A percentile compares a stretch with the other conserved stretches of the same genome.
Conservation (phyloP, 2,888 invertebrate genomes). For the Leptogaster cylindrica region DNA sequence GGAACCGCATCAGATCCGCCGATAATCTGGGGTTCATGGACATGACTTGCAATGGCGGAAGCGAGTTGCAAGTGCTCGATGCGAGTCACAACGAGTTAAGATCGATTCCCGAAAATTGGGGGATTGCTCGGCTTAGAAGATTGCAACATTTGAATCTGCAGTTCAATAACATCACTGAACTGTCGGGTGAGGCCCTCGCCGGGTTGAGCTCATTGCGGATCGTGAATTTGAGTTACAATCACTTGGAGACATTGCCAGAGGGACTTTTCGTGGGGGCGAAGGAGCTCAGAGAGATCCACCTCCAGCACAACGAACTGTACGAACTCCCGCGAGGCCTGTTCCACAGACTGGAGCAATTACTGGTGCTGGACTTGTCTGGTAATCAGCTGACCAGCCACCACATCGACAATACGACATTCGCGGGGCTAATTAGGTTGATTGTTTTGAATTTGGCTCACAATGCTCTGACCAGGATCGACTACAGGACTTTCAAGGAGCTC, state of each 20-base stretch:
- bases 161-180: slow-evolving; percentile 82
- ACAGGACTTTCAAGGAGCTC: slow-evolving; percentile 83
- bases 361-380: slow-evolving; percentile 82
- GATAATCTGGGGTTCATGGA: slow-evolving; percentile 75
- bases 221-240: slow-evolving; percentile 87
- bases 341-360: slow-evolving; percentile 81
- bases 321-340: slow-evolving; percentile 84
- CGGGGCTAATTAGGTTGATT: slow-evolving; percentile 82
- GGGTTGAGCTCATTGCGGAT: slow-evolving; percentile 80
- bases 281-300: slow-evolving; percentile 81
- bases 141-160: slow-evolving; percentile 81
- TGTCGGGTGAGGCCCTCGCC: slow-evolving; percentile 79
- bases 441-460: slow-evolving; percentile 87
- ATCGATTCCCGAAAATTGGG: slow-evolving; percentile 74
- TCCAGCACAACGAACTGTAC: slow-evolving; percentile 84
- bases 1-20: slow-evolving; percentile 80
- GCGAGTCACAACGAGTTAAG: slow-evolving; percentile 81
- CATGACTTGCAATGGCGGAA: slow-evolving; percentile 68
- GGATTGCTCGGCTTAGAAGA: slow-evolving; percentile 76
- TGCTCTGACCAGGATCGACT: slow-evolving; percentile 80
- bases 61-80: slow-evolving; percentile 78
- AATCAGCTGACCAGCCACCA: slow-evolving; percentile 86
- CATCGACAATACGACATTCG: slow-evolving; percentile 86
- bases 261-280: slow-evolving; percentile 81
- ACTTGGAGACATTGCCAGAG: slow-evolving; percentile 80